Percentiles rank a stretch among this genome's conserved stretches.
These are phyloP conservation scores for Bombycilla garrulus DNA, from an alignment of 2,113 vertebrate species.

Conservation along the genomic window DNA sequence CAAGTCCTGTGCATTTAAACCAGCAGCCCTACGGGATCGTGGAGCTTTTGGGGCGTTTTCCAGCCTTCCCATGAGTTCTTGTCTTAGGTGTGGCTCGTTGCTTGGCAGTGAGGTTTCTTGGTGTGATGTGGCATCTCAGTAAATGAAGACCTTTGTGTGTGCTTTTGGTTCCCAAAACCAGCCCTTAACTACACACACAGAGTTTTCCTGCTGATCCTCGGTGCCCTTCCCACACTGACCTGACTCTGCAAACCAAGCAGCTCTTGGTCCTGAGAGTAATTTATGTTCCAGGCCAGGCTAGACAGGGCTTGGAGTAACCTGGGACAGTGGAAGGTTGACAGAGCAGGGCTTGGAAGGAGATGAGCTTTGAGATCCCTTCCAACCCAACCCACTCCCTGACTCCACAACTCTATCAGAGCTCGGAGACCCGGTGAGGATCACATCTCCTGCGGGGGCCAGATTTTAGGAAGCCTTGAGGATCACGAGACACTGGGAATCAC, in stretches of 20 bases:
- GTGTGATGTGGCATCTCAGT: conserved; percentile 4
- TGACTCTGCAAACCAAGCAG: neutral
- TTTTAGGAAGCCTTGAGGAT: neutral
- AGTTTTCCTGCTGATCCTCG: neutral
- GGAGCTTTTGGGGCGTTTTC: neutral
- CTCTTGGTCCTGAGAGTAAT: neutral
- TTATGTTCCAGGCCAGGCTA: neutral
- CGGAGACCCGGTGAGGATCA: neutral
- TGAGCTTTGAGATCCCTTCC: neutral
- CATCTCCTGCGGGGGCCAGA: neutral
- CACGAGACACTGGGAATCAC: rapidly evolving
- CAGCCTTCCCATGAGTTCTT: neutral
- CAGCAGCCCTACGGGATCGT: neutral
- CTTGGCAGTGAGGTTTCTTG: neutral
- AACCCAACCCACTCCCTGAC: neutral
- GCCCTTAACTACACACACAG: neutral
- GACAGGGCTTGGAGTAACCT: neutral
- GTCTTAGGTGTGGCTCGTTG: neutral
- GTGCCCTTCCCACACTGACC: neutral
- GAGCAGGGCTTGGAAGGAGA: neutral
- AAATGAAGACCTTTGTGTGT: neutral
- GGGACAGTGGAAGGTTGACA: neutral
- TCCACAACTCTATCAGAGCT: neutral
- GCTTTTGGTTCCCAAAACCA: neutral
- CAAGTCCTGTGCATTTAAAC: neutral